Evolutionary conservation across 1,140 invertebrate genomes (phyloP), one percentile per base, ranked within the genome.

Genomic region (Goniozus legneri): DNA sequence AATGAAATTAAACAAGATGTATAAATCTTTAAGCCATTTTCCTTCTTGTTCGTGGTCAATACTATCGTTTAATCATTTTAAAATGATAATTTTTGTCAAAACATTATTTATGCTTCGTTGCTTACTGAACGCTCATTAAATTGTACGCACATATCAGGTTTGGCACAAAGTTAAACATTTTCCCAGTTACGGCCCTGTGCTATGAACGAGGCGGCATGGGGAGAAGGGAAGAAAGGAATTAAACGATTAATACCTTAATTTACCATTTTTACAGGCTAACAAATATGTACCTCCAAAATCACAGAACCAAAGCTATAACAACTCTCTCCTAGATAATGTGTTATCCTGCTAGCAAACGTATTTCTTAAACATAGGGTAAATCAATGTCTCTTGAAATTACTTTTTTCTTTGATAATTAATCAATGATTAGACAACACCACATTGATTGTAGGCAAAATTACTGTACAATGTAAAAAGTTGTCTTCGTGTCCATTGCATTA

Each of bases 401-500:
- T 53, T 53, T 31, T 56, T 53, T 46, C 47, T 57, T 64, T 47
- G 46, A 43, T 60, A 51, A 45, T 58, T 38, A 56, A 60, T 57
- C 46, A 49, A 53, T 52, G 50, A 55, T 56, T 61, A 56, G 65
- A 60, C 49, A 55, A 68, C 71, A 68, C 64, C 64, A 67, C 67
- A 56, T 65, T 63, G 56, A 67, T 63, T 58, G 58, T 73, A 71
- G 71, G 71, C 68, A 58, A 71, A 70, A 63, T 73, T 68, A 74
- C 73, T 76, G 69, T 76, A 74, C 71, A 76, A 72, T 69, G 68
- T 72, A 72, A 73, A 74, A 73, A 75, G 64, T 62, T 69, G 62
- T 68, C 50, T 60, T 56, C 52, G 34, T 54, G 51, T 53, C 57
- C 54, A 52, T 53, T 62, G 59, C 54, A 61, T 56, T 57, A 58